Evolutionary conservation across 2,797 vertebrate species (phyloP).

Genomic region (Chiloscyllium punctatum): DNA sequence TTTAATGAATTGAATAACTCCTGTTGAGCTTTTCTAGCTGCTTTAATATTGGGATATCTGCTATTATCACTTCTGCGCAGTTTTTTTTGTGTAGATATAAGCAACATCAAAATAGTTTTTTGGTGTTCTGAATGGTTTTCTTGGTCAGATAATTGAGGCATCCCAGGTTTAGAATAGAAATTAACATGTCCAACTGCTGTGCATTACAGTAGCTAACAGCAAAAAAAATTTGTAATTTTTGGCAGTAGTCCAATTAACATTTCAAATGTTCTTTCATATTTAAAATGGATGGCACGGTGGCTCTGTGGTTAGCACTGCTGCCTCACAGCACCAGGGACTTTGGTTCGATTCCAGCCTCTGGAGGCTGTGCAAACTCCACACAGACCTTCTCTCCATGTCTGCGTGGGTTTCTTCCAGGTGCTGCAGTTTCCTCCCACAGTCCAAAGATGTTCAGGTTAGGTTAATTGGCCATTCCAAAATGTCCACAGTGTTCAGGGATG

Average conservation of each 20-base stretch:
- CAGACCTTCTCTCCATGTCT: too few relatives aligned
- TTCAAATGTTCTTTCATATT: neutral
- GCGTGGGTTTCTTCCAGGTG: too few relatives aligned
- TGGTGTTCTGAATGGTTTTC: neutral
- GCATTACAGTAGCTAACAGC: neutral
- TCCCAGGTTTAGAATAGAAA: neutral
- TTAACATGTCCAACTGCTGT: neutral
- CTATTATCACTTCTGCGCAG: neutral
- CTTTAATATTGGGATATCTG: neutral
- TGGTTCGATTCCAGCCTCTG: too few relatives aligned
- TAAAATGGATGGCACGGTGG: too few relatives aligned
- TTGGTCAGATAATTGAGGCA: neutral
- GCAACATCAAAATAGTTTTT: neutral
- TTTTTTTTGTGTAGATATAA: neutral
- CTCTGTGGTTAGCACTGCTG: too few relatives aligned
- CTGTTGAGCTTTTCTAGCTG: neutral
- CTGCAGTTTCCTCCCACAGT: too few relatives aligned
- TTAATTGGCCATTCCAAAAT: too few relatives aligned
- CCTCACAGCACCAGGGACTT: too few relatives aligned
- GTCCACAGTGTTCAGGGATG: too few relatives aligned
- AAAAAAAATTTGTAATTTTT: neutral
- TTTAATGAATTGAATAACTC: too few relatives aligned
- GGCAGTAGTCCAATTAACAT: neutral
- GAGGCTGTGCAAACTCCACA: too few relatives aligned
- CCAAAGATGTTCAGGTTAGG: too few relatives aligned